These are phyloP conservation scores for Notoglanidium macrostoma DNA, from an alignment of 2,797 vertebrate species.

Conservation along the genomic window DNA sequence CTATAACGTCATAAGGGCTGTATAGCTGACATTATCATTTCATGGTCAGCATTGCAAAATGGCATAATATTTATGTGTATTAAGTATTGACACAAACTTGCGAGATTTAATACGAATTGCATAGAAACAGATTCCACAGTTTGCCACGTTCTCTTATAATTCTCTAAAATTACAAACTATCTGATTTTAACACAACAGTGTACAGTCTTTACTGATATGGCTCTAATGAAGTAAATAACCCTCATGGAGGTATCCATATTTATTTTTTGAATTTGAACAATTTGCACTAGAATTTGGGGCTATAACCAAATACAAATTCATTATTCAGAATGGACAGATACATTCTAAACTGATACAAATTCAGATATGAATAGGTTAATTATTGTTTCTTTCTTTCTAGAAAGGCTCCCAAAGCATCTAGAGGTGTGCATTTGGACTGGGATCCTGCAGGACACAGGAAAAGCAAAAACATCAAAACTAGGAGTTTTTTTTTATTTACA, in stretches of 20 bases:
- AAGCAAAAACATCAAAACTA: not conserved
- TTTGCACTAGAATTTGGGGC: not conserved
- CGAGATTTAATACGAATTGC: not conserved
- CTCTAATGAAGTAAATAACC: not conserved
- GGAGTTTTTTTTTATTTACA: not conserved
- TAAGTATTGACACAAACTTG: not conserved
- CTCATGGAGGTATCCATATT: not conserved
- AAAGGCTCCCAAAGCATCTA: not conserved
- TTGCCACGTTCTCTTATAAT: not conserved
- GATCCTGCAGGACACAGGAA: not conserved
- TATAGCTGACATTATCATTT: not conserved
- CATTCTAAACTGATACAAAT: not conserved
- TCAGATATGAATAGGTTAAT: not conserved
- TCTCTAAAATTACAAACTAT: not conserved
- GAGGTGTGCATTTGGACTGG: not conserved
- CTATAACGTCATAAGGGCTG: not conserved
- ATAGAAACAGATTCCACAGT: not conserved
- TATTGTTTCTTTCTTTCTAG: not conserved
- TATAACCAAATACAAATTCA: not conserved
- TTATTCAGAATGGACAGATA: not conserved
- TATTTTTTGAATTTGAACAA: no score
- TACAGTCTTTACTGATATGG: not conserved
- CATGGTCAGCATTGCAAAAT: not conserved
- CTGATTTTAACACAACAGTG: not conserved
- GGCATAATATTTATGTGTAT: not conserved